A percentile compares a stretch with the other conserved stretches of the same genome.
These are phyloP conservation scores for Scleropages formosus DNA, from an alignment of 2,797 vertebrate genomes.

Conservation along the genomic window DNA sequence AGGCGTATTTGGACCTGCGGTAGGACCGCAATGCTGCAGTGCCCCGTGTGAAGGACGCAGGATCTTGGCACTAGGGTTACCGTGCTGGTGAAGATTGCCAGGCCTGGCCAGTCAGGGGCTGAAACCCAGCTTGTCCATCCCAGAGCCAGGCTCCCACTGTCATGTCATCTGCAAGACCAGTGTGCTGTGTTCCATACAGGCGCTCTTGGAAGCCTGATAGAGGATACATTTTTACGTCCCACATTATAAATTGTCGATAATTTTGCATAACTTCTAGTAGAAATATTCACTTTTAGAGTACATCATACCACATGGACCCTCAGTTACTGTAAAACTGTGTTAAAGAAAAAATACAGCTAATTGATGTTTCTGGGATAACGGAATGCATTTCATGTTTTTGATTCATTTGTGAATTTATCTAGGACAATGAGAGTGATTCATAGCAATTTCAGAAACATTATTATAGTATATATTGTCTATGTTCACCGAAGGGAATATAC, in stretches of 20 bases:
- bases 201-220: neutral
- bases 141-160: neutral
- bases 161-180: constrained; percentile 13
- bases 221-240: neutral
- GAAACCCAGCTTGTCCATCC: neutral
- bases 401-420: too few relatives aligned
- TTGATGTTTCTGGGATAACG: too few relatives aligned
- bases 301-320: neutral
- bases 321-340: too few relatives aligned
- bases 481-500: too few relatives aligned
- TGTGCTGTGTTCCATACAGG: neutral
- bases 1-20: neutral
- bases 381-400: too few relatives aligned
- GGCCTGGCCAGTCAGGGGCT: constrained; percentile 1
- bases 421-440: too few relatives aligned
- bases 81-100: neutral
- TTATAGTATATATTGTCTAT: too few relatives aligned
- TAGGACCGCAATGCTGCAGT: neutral
- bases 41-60: neutral
- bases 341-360: too few relatives aligned
- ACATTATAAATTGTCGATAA: neutral
- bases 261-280: neutral
- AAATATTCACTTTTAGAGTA: too few relatives aligned
- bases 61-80: neutral
- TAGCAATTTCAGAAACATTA: too few relatives aligned